Evolutionary conservation across 1,140 invertebrate species (phyloP).

Genomic region (Aphelinus atriplicis): DNA sequence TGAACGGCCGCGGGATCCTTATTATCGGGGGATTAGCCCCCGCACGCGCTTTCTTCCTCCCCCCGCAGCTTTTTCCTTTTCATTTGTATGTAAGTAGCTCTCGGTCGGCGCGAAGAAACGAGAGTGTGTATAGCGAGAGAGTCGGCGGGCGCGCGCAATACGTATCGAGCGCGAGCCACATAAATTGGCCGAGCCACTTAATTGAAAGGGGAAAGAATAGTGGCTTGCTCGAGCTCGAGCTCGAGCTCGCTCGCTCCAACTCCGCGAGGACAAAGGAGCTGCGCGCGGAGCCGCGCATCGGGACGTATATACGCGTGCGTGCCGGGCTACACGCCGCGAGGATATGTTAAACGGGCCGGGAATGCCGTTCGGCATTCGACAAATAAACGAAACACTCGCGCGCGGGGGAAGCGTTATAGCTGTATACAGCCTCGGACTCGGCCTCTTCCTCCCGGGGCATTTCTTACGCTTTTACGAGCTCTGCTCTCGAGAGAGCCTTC

Average conservation of each 20-base stretch:
- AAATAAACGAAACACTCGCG: constrained; percentile 52
- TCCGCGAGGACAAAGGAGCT: constrained; percentile 42
- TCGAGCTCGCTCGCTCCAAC: not conserved
- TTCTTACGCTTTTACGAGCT: constrained; percentile 23
- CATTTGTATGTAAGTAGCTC: constrained; percentile 23
- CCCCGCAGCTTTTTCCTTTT: not conserved
- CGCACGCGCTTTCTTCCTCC: constrained; percentile 25
- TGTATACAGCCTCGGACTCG: not conserved
- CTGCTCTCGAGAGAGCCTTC: not conserved
- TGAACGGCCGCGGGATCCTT: constrained; percentile 40
- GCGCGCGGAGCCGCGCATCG: not conserved
- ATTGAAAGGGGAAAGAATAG: constrained; percentile 63
- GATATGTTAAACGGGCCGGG: constrained; percentile 58
- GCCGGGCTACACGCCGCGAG: constrained; percentile 38
- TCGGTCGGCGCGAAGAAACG: constrained; percentile 42
- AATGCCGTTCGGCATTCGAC: constrained; percentile 52
- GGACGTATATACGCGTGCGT: constrained; percentile 29
- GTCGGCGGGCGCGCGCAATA: constrained; percentile 6
- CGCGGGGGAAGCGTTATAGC: not conserved
- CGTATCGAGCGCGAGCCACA: constrained; percentile 48
- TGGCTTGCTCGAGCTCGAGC: constrained; percentile 5
- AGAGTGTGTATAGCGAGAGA: constrained; percentile 58
- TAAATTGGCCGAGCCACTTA: constrained; percentile 65
- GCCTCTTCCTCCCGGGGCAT: not conserved
- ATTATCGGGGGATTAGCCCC: constrained; percentile 34